Evolutionary conservation across 2,797 vertebrate genomes (phyloP).

Genomic region (Syncerus caffer): DNA sequence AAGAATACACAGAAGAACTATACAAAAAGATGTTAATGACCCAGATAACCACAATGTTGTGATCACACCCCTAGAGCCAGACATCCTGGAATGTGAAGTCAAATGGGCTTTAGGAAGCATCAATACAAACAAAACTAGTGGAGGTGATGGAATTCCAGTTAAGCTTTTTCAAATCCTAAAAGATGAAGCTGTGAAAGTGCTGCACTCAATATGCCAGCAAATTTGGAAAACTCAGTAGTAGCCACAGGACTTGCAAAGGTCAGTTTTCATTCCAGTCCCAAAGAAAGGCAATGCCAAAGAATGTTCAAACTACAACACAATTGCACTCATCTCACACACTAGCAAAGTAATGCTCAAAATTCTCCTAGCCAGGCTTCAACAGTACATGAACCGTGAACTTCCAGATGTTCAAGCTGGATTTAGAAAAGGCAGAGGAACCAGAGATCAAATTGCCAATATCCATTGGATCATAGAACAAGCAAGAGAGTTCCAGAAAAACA

Average conservation of each 20-base stretch:
- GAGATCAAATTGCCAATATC: background rate
- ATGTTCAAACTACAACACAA: background rate
- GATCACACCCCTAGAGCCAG: background rate
- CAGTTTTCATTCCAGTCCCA: background rate
- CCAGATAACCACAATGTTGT: background rate
- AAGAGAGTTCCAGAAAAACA: background rate
- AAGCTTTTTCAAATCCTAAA: background rate
- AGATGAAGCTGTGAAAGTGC: background rate
- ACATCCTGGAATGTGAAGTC: background rate
- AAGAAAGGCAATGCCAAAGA: background rate
- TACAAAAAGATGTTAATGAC: background rate
- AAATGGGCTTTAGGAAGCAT: background rate
- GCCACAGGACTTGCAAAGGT: background rate
- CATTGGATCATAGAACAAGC: background rate
- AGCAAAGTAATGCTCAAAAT: background rate
- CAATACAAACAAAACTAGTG: background rate
- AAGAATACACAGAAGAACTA: background rate
- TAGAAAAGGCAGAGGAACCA: background rate
- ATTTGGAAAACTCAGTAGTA: background rate
- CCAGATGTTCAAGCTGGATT: background rate
- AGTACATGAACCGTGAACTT: background rate
- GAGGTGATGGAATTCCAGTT: background rate
- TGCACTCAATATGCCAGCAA: background rate
- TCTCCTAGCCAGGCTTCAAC: background rate
- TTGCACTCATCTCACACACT: background rate